Percentiles rank a stretch among this genome's conserved stretches.
These are phyloP conservation scores for Spea bombifrons DNA, from an alignment of 2,113 vertebrate species.

Conservation along the genomic window DNA sequence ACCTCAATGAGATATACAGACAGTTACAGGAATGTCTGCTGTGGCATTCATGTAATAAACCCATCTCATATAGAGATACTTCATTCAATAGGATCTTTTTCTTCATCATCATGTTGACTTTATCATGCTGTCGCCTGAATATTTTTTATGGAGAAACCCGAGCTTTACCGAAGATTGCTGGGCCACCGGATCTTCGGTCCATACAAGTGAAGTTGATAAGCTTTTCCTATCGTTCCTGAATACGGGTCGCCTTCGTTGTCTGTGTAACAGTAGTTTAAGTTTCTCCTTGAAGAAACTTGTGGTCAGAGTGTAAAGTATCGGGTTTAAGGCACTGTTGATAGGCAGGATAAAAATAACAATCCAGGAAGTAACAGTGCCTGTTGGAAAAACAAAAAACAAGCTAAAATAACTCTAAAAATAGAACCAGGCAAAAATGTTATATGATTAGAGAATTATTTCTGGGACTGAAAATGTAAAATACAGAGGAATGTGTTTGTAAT, in stretches of 20 bases:
- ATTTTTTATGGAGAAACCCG: slow-evolving; percentile 59
- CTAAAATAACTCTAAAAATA: background rate
- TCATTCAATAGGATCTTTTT: background rate
- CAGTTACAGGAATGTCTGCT: slow-evolving; percentile 5
- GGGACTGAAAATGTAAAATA: too few relatives aligned
- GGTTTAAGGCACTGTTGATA: slow-evolving; percentile 78
- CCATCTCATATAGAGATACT: slow-evolving; percentile 40
- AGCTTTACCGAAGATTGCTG: slow-evolving; percentile 54
- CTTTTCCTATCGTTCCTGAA: slow-evolving; percentile 66
- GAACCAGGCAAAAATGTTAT: too few relatives aligned
- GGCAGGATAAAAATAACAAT: slow-evolving; percentile 76
- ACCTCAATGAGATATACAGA: slow-evolving; percentile 24
- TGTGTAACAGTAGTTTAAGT: slow-evolving; percentile 69
- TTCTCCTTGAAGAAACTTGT: slow-evolving; percentile 80
- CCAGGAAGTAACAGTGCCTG: slow-evolving; percentile 73
- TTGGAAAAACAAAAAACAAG: slow-evolving; percentile 31
- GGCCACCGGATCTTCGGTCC: slow-evolving; percentile 54
- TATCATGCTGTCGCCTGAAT: slow-evolving; percentile 47
- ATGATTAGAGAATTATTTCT: too few relatives aligned
- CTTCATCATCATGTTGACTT: slow-evolving; percentile 52
- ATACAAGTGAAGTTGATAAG: slow-evolving; percentile 62
- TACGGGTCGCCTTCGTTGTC: slow-evolving; percentile 59
- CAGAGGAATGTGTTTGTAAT: background rate
- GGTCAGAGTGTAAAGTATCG: slow-evolving; percentile 74
- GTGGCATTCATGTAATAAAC: background rate